Base-by-base conservation (phyloP, 2,888 invertebrate genomes). In the Mesorhabditis spiculigera region DNA sequence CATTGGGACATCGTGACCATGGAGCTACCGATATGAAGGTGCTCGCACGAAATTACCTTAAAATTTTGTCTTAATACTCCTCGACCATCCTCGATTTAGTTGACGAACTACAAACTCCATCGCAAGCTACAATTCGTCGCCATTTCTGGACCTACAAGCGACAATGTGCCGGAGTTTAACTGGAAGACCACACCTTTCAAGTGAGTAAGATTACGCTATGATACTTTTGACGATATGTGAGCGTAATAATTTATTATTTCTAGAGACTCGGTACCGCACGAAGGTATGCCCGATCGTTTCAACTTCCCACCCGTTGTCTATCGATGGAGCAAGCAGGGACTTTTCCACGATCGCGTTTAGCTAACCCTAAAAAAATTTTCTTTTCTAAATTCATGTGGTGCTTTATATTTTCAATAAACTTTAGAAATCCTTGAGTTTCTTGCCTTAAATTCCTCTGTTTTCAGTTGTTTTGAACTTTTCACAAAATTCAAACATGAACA, bases 281-380 rank as follows among this genome's bases (percentile, higher is more conserved):
- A 89, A 73, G 92, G 91, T 4, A 91, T 92, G 5, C 92, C 93
- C 0, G 91, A 92, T 79, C 85, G 89, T 63, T 93, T 91, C 89
- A 87, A 89, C 63, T 93, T 92, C 83, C 87, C 89, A 44, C 89
- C 90, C 1, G 88, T 90, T 13, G 75, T 72, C 50, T 71, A 74
- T 67, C 67, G 73, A 65, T 80, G 80, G 80, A 76, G 74, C 41
- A 63, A 50, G n/a, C n/a, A 13, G 10, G 58, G 58, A 13, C 58
- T 50, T n/a, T 50, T 13, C 58, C 8, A 50, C 28, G 28, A 28
- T 28, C 28, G 28, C 28, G 28, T 28, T 28, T 28, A 28, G 28
- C 28, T 28, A 28, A 50, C 58, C 58, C n/a, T 50, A 50, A 50
- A 50, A 50, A 50, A 50, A 2, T 1, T 28, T 28, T 28, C 28